These are phyloP conservation scores for Neomorphus geoffroyi DNA, from an alignment of 2,797 vertebrate genomes.

Conservation along the genomic window DNA sequence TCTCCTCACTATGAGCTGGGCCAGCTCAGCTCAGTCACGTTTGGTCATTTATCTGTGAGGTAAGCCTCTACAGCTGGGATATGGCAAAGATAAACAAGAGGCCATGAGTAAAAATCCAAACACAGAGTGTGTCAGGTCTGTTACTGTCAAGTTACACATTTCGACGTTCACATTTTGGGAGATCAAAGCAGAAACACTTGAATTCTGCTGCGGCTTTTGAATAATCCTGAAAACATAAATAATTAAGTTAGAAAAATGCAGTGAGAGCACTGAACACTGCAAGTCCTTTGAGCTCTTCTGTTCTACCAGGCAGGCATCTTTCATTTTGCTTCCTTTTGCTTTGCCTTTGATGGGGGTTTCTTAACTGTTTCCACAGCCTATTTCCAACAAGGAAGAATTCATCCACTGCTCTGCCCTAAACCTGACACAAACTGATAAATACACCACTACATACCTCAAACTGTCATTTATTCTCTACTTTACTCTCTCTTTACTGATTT, in stretches of 20 bases:
- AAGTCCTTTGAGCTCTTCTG: neutral
- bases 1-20: neutral
- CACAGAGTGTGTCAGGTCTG: neutral
- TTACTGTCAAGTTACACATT: neutral
- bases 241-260: conserved; percentile 23
- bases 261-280: neutral
- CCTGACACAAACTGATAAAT: neutral
- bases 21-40: neutral
- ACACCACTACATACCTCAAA: neutral
- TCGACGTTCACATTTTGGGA: neutral
- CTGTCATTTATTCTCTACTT: neutral
- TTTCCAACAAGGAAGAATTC: neutral
- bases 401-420: neutral
- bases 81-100: neutral
- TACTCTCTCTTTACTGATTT: conserved; percentile 8
- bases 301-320: neutral
- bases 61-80: neutral
- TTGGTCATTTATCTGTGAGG: neutral
- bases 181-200: neutral
- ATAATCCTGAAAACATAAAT: conserved; percentile 33
- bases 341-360: neutral
- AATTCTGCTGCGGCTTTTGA: neutral
- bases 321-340: neutral
- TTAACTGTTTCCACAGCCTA: neutral
- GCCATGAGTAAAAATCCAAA: neutral